Percentiles rank a stretch among this genome's conserved stretches.
Conservation (phyloP, 2,797 vertebrate species). For the Manis pentadactyla region DNA sequence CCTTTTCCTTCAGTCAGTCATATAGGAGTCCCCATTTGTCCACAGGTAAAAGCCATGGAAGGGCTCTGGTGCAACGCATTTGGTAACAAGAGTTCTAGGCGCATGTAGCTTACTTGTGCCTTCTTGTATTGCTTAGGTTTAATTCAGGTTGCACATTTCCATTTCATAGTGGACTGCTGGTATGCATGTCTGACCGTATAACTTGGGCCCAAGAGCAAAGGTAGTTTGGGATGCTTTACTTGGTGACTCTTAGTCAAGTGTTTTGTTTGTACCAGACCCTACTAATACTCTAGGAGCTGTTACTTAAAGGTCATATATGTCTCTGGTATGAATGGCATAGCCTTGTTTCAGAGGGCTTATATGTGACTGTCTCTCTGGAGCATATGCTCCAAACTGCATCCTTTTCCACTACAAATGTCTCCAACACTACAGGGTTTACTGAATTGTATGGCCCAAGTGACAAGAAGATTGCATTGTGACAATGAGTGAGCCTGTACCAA, state of each 20-base stretch:
- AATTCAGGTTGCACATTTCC: background rate
- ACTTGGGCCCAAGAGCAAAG: background rate
- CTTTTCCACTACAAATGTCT: background rate
- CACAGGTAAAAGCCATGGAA: background rate
- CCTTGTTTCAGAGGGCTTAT: background rate
- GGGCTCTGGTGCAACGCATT: background rate
- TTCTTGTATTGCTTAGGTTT: background rate
- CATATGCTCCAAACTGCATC: background rate
- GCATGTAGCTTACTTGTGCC: background rate
- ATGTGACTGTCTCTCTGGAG: background rate
- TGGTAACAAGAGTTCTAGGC: background rate
- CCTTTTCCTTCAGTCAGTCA: background rate
- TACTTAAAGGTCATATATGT: background rate
- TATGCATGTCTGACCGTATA: background rate
- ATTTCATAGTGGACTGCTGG: background rate
- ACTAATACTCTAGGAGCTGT: background rate
- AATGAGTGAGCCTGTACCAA: background rate
- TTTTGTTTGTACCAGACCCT: background rate
- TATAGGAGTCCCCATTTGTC: background rate
- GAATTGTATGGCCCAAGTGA: background rate
- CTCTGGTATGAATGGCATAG: background rate
- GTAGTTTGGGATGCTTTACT: background rate
- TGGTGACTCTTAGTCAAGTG: background rate
- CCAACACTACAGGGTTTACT: background rate
- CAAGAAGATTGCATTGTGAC: background rate